phyloP scores from a whole-genome alignment of 2,113 vertebrate species.

The Gorsachius goisagi region DNA sequence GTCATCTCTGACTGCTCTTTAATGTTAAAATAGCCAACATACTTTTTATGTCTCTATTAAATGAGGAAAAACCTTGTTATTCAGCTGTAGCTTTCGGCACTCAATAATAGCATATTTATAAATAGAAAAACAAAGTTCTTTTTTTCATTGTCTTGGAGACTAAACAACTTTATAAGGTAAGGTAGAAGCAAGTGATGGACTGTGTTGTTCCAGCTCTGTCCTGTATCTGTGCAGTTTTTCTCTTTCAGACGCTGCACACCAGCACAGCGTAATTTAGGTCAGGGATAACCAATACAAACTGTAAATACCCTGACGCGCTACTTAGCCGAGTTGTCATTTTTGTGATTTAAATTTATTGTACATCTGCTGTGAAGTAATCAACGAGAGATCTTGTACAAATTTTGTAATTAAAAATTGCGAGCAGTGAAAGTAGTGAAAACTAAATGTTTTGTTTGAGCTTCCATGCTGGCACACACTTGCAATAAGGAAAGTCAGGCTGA shows the following conservation, averaged over 20 bases:
- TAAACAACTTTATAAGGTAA: not conserved
- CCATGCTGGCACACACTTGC: not conserved
- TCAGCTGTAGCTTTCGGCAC: not conserved
- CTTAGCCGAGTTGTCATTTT: not conserved
- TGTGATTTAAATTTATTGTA: not conserved
- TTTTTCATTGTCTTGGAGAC: not conserved
- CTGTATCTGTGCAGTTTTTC: not conserved
- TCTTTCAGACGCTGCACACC: not conserved
- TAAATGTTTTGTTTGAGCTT: not conserved
- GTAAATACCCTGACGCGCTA: not conserved
- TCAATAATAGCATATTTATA: not conserved
- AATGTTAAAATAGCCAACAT: not conserved
- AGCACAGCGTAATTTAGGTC: not conserved
- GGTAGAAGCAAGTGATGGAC: not conserved
- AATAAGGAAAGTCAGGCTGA: not conserved
- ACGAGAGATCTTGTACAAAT: not conserved
- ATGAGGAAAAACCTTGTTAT: not conserved
- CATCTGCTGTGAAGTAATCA: not conserved
- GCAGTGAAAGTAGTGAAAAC: not conserved
- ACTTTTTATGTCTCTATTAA: not conserved
- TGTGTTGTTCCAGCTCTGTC: not conserved
- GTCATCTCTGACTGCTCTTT: not conserved
- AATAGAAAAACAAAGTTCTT: not conserved
- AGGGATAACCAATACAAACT: not conserved
- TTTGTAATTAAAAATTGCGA: not conserved